These are phyloP conservation scores for Noctua fimbriata DNA, from an alignment of 2,888 invertebrate genomes.

Conservation along the genomic window DNA sequence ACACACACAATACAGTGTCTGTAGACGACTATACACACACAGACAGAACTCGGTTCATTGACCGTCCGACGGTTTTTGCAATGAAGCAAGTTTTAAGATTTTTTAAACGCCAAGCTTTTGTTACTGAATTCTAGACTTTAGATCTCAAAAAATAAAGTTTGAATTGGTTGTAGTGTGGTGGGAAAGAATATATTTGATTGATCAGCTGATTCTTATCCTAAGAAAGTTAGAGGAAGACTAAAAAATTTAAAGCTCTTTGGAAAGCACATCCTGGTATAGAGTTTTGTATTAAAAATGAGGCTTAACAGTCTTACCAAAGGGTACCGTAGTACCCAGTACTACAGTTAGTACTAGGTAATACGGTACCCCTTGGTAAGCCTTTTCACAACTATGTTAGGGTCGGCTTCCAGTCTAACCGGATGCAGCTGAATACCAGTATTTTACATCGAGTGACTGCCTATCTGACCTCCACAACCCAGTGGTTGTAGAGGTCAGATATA, in stretches of 20 bases:
- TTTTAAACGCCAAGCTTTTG: slow-evolving; percentile 43
- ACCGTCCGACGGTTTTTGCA: slow-evolving; percentile 77
- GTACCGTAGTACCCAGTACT: background rate
- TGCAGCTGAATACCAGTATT: too few relatives aligned
- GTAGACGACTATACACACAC: slow-evolving; percentile 57
- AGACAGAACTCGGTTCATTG: slow-evolving; percentile 69
- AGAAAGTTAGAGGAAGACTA: slow-evolving; percentile 32
- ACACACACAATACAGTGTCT: slow-evolving; percentile 32
- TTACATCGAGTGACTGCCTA: too few relatives aligned
- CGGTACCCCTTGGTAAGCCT: too few relatives aligned
- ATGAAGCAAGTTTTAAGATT: slow-evolving; percentile 62
- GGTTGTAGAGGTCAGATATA: too few relatives aligned
- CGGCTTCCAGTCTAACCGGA: too few relatives aligned
- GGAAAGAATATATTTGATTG: slow-evolving; percentile 24
- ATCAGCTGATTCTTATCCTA: slow-evolving; percentile 50
- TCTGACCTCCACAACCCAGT: too few relatives aligned
- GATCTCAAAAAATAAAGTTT: background rate
- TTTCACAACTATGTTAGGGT: too few relatives aligned
- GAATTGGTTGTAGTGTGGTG: background rate
- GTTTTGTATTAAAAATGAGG: background rate
- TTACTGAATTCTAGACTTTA: slow-evolving; percentile 44
- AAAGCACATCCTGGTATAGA: slow-evolving; percentile 44
- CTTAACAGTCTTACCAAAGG: background rate
- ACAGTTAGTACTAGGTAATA: too few relatives aligned
- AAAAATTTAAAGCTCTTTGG: slow-evolving; percentile 22